Evolutionary conservation across 2,888 invertebrate genomes (phyloP).

Genomic region (Raillietiella orientalis): DNA sequence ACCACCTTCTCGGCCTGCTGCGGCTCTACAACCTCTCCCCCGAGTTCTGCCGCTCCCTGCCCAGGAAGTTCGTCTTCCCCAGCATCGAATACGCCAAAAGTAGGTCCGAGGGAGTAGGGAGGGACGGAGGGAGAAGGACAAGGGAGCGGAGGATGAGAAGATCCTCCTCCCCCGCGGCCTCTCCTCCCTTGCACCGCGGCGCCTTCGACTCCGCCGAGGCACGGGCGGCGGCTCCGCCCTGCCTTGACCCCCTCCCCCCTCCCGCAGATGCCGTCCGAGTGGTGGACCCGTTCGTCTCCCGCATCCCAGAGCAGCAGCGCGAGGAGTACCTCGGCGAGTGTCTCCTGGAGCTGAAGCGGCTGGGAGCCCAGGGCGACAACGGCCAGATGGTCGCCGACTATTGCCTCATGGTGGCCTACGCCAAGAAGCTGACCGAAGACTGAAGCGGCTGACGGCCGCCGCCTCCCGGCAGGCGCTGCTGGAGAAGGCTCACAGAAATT

Average conservation of each 20-base stretch:
- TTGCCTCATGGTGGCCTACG: conserved; percentile 18
- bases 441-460: too few species aligned
- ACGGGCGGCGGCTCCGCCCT: too few species aligned
- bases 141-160: too few species aligned
- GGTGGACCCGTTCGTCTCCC: conserved; percentile 29
- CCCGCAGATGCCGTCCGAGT: conserved; percentile 29
- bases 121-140: too few species aligned
- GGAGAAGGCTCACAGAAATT: too few species aligned
- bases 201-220: too few species aligned
- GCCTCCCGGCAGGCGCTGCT: too few species aligned
- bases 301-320: conserved; percentile 22
- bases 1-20: conserved; percentile 20
- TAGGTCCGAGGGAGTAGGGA: too few species aligned
- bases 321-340: conserved; percentile 28
- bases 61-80: conserved; percentile 22
- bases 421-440: conserved; percentile 13
- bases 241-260: too few species aligned
- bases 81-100: conserved; percentile 22
- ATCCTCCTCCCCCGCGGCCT: too few species aligned
- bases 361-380: conserved; percentile 13
- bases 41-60: conserved; percentile 22
- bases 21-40: conserved; percentile 24
- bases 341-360: conserved; percentile 16
- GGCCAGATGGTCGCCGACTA: conserved; percentile 18
- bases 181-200: too few species aligned